Base-by-base conservation (phyloP, 2,113 vertebrate species). In the Meriones unguiculatus region DNA sequence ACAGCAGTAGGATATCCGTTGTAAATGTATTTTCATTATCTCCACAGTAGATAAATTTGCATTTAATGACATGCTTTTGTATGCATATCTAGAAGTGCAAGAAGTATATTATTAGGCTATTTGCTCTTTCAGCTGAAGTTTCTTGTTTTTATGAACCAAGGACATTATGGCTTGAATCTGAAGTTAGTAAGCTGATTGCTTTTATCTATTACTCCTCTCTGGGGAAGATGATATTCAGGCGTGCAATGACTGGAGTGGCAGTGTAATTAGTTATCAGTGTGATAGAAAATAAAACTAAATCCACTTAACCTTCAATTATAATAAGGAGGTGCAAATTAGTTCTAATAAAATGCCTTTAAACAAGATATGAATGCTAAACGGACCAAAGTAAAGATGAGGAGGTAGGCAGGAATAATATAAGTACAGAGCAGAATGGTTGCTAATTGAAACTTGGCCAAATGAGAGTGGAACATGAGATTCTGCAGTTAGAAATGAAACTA, bases 271-370 rank as follows among this genome's bases (percentile, higher is more conserved):
- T 88, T 17, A 84, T 67, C 18, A 11, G 30, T 88, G 54, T 75
- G 89, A 91, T 85, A 73, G 76, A 95, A 95, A 95, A 41, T 77
- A 87, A 92, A 96, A 90, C 35, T 72, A 52, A 95, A 41, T 78
- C 7, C 22, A 25, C 85, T 96, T 96, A 70, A 10, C n/a, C 28
- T 91, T 96, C 50, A 64, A 0, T 52, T 89, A 46, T 93, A 87
- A 65, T 85, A 75, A 91, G 87, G 65, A 92, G 10, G 11, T 94
- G 1, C 70, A 91, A 89, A 89, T 89, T 95, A 93, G 70, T 72
- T 90, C 32, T 95, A 84, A 84, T 92, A 80, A 95, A 95, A 86
- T 84, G 41, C n/a, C 35, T 92, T 90, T 92, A 87, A 76, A 70
- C 30, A 70, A 86, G 46, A 67, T 88, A 12, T 11, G 67, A 96